These are phyloP conservation scores for Bruchidius siliquastri DNA, from an alignment of 2,888 invertebrate species.

Conservation along the genomic window DNA sequence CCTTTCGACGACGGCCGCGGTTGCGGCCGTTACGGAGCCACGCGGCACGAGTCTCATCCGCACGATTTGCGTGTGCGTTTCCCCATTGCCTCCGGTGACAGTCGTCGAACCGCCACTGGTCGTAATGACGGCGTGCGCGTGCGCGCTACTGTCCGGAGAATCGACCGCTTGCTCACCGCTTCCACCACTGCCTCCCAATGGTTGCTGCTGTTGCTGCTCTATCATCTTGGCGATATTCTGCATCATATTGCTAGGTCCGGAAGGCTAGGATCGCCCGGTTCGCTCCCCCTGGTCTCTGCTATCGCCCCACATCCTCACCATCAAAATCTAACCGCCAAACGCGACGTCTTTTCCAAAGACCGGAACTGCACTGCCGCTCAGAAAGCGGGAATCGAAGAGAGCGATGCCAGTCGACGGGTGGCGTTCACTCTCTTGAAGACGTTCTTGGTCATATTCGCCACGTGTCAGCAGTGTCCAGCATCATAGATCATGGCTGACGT, in stretches of 20 bases:
- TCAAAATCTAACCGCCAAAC: background rate
- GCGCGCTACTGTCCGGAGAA: slow-evolving; percentile 47
- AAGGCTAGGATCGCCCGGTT: background rate
- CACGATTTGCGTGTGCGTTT: slow-evolving; percentile 45
- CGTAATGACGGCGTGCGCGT: slow-evolving; percentile 30
- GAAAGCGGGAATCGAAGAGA: background rate
- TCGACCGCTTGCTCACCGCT: slow-evolving; percentile 52
- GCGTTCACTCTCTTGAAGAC: slow-evolving; percentile 30
- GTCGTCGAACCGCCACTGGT: background rate
- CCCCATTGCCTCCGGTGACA: slow-evolving; percentile 38
- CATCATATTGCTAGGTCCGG: slow-evolving; percentile 43
- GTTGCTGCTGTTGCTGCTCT: slow-evolving; percentile 46
- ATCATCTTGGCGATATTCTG: slow-evolving; percentile 59
- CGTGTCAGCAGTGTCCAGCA: slow-evolving; percentile 24
- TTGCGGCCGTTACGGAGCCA: slow-evolving; percentile 12
- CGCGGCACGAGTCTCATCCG: slow-evolving; percentile 48
- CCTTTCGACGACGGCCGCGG: slow-evolving; percentile 41
- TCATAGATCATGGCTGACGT: slow-evolving; percentile 27
- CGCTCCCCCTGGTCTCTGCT: background rate
- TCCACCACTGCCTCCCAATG: slow-evolving; percentile 24
- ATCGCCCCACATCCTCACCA: background rate
- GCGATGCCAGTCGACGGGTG: slow-evolving; percentile 30
- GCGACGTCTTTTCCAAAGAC: background rate
- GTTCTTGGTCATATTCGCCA: slow-evolving; percentile 20
- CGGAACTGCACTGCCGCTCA: background rate